Base-by-base conservation (phyloP, 2,797 vertebrate genomes). In the Protonibea diacanthus region DNA sequence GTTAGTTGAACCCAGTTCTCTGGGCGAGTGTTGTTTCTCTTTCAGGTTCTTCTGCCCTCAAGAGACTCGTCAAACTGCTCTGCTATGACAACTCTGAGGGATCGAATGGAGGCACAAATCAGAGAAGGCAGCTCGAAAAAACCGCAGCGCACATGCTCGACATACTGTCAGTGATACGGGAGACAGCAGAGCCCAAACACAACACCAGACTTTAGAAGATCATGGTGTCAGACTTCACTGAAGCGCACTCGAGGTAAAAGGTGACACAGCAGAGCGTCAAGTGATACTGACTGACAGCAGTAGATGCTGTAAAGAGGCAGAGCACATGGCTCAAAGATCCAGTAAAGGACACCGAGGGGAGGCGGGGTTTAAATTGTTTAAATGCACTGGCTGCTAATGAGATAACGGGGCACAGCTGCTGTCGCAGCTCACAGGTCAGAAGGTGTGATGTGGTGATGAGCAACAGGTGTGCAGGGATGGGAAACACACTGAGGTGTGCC, bases 91-190 rank as follows among this genome's bases (percentile, higher is more conserved):
- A 57, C 73, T 53, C 44, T 12, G 63, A 57, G 13, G 56, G 56
- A 76, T 45, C 18, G 40, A 76, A 60, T 7, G 29, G 69, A 65
- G 55, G 64, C 78, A 60, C 27, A 13, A 59, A 81, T 71, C 60
- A 78, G 66, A 74, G 48, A 23, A 18, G 15, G 42, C 60, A 47
- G 65, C 60, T 21, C 29, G 29, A 6, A 73, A 76, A 73, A 80
- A 49, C 42, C 23, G 44, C 51, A 47, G 55, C 55, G 69, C 63
- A 42, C 62, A 51, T 11, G 47, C 29, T 51, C 33, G 1, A 61
- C 76, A 27, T 15, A 6, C 62, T 56, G 47, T 44, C 63, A 1
- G 20, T 3, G 42, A 47, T 4, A 40, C 63, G 18, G 27, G 25
- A 48, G 58, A 53, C 21, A 5, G 57, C 51, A 17, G 55, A 40